Evolutionary conservation across 1,140 invertebrate species (phyloP).

Genomic region (Harlomillsia oculata): DNA sequence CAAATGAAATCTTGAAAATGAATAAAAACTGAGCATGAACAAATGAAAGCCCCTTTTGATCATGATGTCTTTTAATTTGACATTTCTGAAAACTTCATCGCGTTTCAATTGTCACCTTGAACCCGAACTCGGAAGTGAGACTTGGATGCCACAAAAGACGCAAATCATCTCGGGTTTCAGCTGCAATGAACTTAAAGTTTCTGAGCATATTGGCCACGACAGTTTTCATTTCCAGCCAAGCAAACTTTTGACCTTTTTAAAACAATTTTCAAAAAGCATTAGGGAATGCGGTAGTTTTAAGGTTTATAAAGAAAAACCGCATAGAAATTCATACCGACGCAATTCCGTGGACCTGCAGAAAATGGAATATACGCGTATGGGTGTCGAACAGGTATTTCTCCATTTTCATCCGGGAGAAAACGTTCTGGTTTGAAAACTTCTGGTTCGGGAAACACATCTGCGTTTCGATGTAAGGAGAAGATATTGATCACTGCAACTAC

Average conservation of each 20-base stretch:
- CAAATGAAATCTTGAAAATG: too few species aligned
- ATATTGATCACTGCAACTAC: constrained; percentile 7
- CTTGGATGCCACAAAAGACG: constrained; percentile 54
- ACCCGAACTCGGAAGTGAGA: constrained; percentile 51
- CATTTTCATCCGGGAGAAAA: constrained; percentile 43
- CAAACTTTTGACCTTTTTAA: constrained; percentile 50
- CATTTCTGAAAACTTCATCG: too few species aligned
- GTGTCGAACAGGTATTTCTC: constrained; percentile 36
- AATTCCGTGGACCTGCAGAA: constrained; percentile 43
- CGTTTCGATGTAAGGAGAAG: constrained; percentile 44
- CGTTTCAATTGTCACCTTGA: constrained; percentile 6
- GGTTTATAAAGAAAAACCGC: too few species aligned
- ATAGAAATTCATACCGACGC: too few species aligned
- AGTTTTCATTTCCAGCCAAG: constrained; percentile 49
- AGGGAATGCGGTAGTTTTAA: too few species aligned
- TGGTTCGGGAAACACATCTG: constrained; percentile 45
- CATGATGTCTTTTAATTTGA: too few species aligned
- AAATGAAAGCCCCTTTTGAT: too few species aligned
- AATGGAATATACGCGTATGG: constrained; percentile 44
- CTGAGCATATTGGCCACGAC: constrained; percentile 43
- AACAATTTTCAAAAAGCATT: too few species aligned
- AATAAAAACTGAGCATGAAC: too few species aligned
- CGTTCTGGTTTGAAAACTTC: constrained; percentile 47
- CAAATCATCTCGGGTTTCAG: constrained; percentile 54
- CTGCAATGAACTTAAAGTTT: constrained; percentile 43